These are phyloP conservation scores for Tachina grossa DNA, from an alignment of 2,888 invertebrate species.

Conservation along the genomic window DNA sequence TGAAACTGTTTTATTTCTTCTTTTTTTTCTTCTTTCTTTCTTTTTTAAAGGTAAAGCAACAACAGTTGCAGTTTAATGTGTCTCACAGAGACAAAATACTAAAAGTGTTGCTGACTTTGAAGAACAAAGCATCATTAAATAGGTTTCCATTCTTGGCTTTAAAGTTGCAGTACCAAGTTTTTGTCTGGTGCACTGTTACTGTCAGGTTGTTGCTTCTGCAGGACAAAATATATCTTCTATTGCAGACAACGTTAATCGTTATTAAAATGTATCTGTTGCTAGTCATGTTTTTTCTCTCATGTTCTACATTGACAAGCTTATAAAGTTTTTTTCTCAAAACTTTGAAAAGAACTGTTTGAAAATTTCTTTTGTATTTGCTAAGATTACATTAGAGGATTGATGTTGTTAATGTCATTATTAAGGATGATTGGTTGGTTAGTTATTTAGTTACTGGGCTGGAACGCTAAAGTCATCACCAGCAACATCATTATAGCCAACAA, in stretches of 20 bases:
- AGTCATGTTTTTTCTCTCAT: constrained; percentile 14
- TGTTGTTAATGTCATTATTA: constrained; percentile 44
- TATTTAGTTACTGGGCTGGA: constrained; percentile 30
- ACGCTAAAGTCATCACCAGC: constrained; percentile 16
- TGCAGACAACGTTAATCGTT: constrained; percentile 67
- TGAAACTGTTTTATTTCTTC: constrained; percentile 30
- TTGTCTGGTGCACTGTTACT: constrained; percentile 9
- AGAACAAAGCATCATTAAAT: constrained; percentile 36
- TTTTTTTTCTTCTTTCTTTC: too few species aligned
- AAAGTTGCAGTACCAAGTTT: constrained; percentile 39
- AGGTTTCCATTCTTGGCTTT: constrained; percentile 19
- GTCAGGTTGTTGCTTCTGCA: constrained; percentile 6
- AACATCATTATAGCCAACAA: neutral
- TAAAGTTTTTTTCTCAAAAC: neutral
- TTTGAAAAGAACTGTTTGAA: constrained; percentile 1
- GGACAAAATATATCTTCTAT: neutral
- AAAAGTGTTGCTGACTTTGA: constrained; percentile 41
- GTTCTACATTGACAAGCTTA: constrained; percentile 8
- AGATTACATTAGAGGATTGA: constrained; percentile 20
- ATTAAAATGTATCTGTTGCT: constrained; percentile 56
- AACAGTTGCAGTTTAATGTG: neutral
- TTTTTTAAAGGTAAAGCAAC: neutral
- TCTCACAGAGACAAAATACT: constrained; percentile 3
- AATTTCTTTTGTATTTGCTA: constrained; percentile 4
- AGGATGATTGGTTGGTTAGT: constrained; percentile 44